Evolutionary conservation across 2,797 vertebrate genomes (phyloP), one percentile per base, ranked within the genome.

Genomic region (Anguilla obscura): DNA sequence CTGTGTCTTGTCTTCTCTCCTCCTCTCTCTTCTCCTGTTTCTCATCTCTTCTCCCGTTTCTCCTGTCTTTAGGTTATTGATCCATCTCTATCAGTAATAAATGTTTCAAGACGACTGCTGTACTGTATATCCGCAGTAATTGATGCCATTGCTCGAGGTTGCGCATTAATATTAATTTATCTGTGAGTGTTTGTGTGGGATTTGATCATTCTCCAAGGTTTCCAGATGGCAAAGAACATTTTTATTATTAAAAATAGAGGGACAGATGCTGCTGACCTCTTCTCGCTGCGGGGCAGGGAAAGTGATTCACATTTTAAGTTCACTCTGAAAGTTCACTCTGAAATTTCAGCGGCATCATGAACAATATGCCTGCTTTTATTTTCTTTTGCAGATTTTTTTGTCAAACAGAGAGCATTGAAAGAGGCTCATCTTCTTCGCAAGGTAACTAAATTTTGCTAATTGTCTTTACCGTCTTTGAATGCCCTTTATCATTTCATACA

Each of bases 191-290:
- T 90, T 91, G 88, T 63, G 60, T 87, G 85, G 87, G 87, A 91
- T 54, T 87, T 80, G 79, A 88, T 89, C 87, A 91, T 91, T 89
- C 90, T 90, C 90, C 92, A 91, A 89, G 89, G 83, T 85, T 60
- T 88, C 79, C 76, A 90, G 89, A 91, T 89, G 88, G 89, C 58
- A 89, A 89, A 93, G 91, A 89, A 88, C 86, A 71, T 88, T 89
- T 84, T 89, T 86, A 82, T 90, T 86, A 89, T 89, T 88, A 85
- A 89, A 91, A 86, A 21, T 87, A 90, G 58, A 85, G 27, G 86
- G 90, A 87, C 85, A 90, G 63, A 87, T 58, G 5, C 86, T 89
- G 86, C 89, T 87, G 87, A 86, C 88, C 76, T 66, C 27, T 89
- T 6, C 14, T 40, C 12, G 7, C 36, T 79, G 74, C 7, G 0